Evolutionary conservation across 1,140 invertebrate species (phyloP).

Genomic region (Cecropterus lyciades): DNA sequence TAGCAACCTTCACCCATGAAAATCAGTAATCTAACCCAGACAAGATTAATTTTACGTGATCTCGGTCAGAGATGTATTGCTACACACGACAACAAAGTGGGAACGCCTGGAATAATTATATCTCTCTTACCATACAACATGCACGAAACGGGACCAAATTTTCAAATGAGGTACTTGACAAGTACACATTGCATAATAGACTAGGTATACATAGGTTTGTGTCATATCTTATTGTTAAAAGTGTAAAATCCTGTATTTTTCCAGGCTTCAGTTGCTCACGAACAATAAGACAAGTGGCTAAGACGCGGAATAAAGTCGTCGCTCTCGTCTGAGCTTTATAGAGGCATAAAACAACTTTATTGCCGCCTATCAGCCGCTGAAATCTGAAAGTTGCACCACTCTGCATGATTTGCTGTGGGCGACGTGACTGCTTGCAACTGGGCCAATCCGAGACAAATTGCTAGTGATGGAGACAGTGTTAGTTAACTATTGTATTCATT

Average conservation of each 20-base stretch:
- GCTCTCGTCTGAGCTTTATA: constrained; percentile 26
- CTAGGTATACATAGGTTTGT: no score
- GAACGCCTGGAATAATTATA: no score
- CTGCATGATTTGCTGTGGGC: constrained; percentile 15
- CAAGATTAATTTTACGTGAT: no score
- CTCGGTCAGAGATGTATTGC: no score
- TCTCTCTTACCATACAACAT: no score
- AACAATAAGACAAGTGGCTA: constrained; percentile 7
- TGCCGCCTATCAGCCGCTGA: constrained; percentile 32
- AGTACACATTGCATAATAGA: no score
- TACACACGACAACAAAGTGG: no score
- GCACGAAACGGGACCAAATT: no score
- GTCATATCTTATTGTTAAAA: not conserved
- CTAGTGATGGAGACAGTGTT: not conserved
- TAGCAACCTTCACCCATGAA: no score
- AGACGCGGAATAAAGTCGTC: constrained; percentile 16
- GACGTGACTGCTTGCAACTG: constrained; percentile 1
- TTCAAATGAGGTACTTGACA: no score
- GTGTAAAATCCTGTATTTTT: not conserved
- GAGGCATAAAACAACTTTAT: constrained; percentile 36
- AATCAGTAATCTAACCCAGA: no score
- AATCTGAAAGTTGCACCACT: constrained; percentile 26
- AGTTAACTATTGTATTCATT: not conserved
- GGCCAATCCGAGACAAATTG: constrained; percentile 3
- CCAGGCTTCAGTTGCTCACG: not conserved